Evolutionary conservation across 1,140 invertebrate genomes (phyloP).

Genomic region (Acyrthosiphon pisum): DNA sequence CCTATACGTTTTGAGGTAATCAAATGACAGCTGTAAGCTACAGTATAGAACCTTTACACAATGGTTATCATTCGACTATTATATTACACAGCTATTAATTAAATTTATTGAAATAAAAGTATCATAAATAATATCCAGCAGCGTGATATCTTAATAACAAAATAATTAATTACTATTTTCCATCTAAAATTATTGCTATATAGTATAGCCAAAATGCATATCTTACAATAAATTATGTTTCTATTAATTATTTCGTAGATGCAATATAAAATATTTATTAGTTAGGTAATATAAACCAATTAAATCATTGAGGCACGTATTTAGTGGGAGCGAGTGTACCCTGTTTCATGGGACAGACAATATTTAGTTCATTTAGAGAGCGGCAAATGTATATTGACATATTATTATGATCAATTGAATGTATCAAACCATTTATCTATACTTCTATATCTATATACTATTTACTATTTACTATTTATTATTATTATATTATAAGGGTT

Average conservation of each 20-base stretch:
- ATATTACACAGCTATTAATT: neutral
- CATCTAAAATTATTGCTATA: neutral
- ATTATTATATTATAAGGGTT: too few species aligned
- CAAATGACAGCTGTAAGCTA: neutral
- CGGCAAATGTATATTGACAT: too few species aligned
- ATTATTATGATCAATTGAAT: too few species aligned
- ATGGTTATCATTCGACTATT: neutral
- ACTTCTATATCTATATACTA: too few species aligned
- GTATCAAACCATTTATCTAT: too few species aligned
- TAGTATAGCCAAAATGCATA: neutral
- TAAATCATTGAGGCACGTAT: neutral
- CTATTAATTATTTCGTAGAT: neutral
- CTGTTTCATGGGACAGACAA: too few species aligned
- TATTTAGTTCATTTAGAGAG: too few species aligned
- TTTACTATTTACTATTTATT: too few species aligned
- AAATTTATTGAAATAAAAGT: neutral
- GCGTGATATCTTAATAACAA: neutral
- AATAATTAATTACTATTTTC: neutral
- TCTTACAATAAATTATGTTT: too few species aligned
- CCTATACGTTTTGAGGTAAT: neutral
- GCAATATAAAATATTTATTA: neutral
- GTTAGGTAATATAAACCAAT: neutral
- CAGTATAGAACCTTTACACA: neutral
- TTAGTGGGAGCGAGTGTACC: too few species aligned
- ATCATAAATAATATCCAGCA: slow-evolving; percentile 13